Evolutionary conservation across 2,797 vertebrate genomes (phyloP), one percentile per base, ranked within the genome.

Genomic region (Eremophila alpestris): DNA sequence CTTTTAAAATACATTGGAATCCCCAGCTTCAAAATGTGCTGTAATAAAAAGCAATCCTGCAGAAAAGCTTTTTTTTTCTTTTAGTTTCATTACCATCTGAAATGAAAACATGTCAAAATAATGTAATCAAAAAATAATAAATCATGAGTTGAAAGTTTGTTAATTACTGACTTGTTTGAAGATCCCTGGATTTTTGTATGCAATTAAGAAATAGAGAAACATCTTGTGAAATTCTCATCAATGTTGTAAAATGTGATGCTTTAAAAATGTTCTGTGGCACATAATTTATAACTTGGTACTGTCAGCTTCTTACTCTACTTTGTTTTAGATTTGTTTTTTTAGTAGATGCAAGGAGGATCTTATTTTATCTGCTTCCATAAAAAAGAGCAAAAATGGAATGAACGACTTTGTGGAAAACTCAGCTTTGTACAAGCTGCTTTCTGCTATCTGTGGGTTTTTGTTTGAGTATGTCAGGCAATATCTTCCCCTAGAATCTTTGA

Each of bases 401-500:
- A 83, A 51, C 2, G 8, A 79, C 41, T 76, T 88, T 21, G 30
- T 36, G 41, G 36, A 78, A 92, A 83, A 40, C 30, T 60, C 58
- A 88, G 43, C 36, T 79, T 86, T 69, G 29, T 62, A 67, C 73
- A 71, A 81, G 52, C 7, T 34, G 13, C 18, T 79, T 76, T 76
- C 29, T 87, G 21, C 59, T 93, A 15, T 91, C 69, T 89, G 43
- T 78, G 90, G 43, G 52, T 70, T 95, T 94, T 36, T 89, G 32
- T 86, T 83, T 65, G 46, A 83, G 38, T 68, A 32, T 68, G 52
- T 77, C 81, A 89, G 36, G 48, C 70, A 87, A 32, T 67, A 94
- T 90, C 77, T 88, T 71, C 40, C 26, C 45, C 63, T 79, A 62
- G 77, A 71, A 94, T 76, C 83, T 83, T 9, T 82, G 55, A 70